Evolutionary conservation across 2,797 vertebrate genomes (phyloP), one percentile per base, ranked within the genome.

Genomic region (Heliangelus exortis): DNA sequence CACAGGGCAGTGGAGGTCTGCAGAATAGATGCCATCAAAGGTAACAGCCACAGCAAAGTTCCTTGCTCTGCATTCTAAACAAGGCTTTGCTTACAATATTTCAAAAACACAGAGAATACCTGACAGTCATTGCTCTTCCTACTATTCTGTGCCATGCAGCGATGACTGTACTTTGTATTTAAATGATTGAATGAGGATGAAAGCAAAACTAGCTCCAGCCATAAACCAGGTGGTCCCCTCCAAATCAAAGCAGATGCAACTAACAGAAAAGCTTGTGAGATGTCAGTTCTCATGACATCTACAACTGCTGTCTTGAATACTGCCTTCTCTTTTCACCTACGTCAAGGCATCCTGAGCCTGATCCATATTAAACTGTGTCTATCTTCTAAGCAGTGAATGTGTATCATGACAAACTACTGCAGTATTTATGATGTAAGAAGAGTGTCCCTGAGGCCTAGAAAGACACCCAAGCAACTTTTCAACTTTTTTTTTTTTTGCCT

Each of bases 161-260:
- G 33, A 82, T 28, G 28, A 80, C 92, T 81, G 12, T 1, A 71
- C 77, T 61, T 92, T 88, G 78, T 69, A 82, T 84, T 84, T 74
- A 92, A 94, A 89, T 58, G 59, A 67, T 3, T 59, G 62, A 92
- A 77, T 9, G 50, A 89, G 68, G 84, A 93, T 90, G 58, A 96
- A 96, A 93, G 93, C 59, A 89, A 83, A 92, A 78, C 73, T 33
- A 84, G 33, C 53, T 93, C 36, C 84, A 91, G 86, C 86, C 84
- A 80, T 74, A 93, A 87, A 87, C 57, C 65, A 92, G 91, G 85
- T 75, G 80, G 78, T 41, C 74, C 68, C 77, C 66, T 80, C 76
- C 72, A 84, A 94, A 91, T 94, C 92, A 92, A 95, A 96, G 82
- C 71, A 88, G 59, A 89, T 55, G 36, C 65, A 92, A 86, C 71